These are phyloP conservation scores for Esox niger DNA, from an alignment of 2,113 vertebrate species.

Conservation along the genomic window DNA sequence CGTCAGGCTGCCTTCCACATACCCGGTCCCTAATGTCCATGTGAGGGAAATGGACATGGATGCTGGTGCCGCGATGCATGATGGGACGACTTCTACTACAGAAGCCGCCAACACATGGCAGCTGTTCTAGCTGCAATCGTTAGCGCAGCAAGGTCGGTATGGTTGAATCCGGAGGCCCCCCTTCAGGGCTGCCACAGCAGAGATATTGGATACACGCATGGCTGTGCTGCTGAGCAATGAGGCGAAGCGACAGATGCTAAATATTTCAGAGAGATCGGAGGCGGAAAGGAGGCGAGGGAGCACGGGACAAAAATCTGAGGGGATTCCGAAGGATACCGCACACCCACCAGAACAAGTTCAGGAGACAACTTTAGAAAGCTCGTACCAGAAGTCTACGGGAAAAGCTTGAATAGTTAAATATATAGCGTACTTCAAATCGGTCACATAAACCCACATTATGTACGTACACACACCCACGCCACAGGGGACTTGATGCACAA, in stretches of 20 bases:
- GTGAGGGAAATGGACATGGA: no score
- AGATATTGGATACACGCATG: conserved; percentile 32
- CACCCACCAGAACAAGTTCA: conserved; percentile 11
- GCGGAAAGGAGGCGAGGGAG: conserved; percentile 25
- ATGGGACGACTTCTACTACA: background rate
- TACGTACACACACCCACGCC: no score
- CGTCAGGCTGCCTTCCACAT: no score
- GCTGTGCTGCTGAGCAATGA: conserved; percentile 53
- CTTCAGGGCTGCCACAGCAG: conserved; percentile 11
- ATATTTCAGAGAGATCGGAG: conserved; percentile 68
- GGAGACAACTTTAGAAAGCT: conserved; percentile 9
- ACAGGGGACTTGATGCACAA: background rate
- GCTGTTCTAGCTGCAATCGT: no score
- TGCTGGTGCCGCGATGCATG: background rate
- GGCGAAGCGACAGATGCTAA: conserved; percentile 67
- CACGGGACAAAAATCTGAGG: conserved; percentile 33
- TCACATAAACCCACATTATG: background rate
- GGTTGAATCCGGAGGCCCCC: background rate
- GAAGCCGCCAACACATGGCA: background rate
- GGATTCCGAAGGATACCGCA: conserved; percentile 37
- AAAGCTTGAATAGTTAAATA: background rate
- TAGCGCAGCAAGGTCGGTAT: background rate
- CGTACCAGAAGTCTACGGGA: background rate
- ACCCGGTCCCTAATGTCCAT: no score
- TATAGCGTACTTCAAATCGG: background rate